These are phyloP conservation scores for Adelognathus sp. DNA, from an alignment of 2,888 invertebrate species.

Conservation along the genomic window DNA sequence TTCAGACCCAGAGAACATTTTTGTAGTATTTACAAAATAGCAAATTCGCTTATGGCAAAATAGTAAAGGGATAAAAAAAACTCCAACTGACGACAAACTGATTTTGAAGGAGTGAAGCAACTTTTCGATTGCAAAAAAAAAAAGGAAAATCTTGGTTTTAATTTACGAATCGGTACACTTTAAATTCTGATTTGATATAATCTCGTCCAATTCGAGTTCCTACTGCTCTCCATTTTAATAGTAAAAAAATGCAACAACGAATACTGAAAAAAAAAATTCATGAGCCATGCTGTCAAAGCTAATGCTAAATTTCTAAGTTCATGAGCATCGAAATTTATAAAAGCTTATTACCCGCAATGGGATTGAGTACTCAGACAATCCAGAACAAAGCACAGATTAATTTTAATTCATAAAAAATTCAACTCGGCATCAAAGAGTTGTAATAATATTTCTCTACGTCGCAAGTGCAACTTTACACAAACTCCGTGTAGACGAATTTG, in stretches of 20 bases:
- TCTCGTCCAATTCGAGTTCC: too few species aligned
- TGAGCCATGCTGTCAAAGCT: conserved; percentile 13
- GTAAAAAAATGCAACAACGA: not conserved
- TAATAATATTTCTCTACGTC: conserved; percentile 26
- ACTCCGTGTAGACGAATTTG: not conserved
- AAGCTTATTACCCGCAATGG: conserved; percentile 69
- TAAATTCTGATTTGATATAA: too few species aligned
- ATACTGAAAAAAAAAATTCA: not conserved
- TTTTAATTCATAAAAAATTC: conserved; percentile 66
- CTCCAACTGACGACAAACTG: too few species aligned
- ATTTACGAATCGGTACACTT: too few species aligned
- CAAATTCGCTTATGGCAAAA: too few species aligned
- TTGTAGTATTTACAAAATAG: too few species aligned
- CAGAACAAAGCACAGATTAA: conserved; percentile 68
- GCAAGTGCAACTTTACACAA: conserved; percentile 29
- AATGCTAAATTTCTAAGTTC: conserved; percentile 47
- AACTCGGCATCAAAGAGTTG: conserved; percentile 29
- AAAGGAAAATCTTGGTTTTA: too few species aligned
- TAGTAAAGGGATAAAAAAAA: too few species aligned
- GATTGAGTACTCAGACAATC: conserved; percentile 71
- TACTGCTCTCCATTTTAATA: too few species aligned
- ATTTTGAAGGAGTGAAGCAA: too few species aligned
- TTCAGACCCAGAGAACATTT: too few species aligned
- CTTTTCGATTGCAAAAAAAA: too few species aligned
- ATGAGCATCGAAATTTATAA: conserved; percentile 64